Conservation (phyloP, 2,888 invertebrate genomes). For the Sepioteuthis lessoniana region DNA sequence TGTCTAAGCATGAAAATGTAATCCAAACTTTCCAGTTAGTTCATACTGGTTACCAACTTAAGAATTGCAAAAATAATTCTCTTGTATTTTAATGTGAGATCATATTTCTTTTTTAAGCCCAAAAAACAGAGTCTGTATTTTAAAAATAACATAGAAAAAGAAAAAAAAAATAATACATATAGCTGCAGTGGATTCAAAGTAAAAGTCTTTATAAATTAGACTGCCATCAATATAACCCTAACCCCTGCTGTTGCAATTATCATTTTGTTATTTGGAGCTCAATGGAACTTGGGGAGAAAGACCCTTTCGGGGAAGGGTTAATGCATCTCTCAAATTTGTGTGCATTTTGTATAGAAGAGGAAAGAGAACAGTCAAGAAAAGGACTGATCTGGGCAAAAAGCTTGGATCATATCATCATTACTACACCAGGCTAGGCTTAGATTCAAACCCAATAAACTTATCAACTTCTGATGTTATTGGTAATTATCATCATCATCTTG, state of each 20-base stretch:
- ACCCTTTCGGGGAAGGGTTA: background rate
- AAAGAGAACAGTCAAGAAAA: background rate
- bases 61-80: background rate
- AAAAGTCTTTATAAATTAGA: background rate
- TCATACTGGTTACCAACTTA: background rate
- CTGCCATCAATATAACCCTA: constrained; percentile 33
- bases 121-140: background rate
- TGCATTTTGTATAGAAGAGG: background rate
- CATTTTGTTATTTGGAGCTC: background rate
- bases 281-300: background rate
- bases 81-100: background rate
- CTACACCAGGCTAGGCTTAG: background rate
- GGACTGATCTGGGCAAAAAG: background rate
- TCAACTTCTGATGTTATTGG: constrained; percentile 2
- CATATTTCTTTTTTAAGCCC: background rate
- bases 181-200: background rate
- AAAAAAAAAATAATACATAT: background rate
- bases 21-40: too few relatives aligned
- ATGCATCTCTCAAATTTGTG: background rate
- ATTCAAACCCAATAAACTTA: background rate
- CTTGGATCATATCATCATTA: background rate
- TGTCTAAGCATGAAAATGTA: too few relatives aligned
- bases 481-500: background rate
- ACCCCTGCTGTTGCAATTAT: background rate
- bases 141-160: background rate